Evolutionary conservation across 2,797 vertebrate genomes (phyloP), one percentile per base, ranked within the genome.

Genomic region (Sebastes itinus): DNA sequence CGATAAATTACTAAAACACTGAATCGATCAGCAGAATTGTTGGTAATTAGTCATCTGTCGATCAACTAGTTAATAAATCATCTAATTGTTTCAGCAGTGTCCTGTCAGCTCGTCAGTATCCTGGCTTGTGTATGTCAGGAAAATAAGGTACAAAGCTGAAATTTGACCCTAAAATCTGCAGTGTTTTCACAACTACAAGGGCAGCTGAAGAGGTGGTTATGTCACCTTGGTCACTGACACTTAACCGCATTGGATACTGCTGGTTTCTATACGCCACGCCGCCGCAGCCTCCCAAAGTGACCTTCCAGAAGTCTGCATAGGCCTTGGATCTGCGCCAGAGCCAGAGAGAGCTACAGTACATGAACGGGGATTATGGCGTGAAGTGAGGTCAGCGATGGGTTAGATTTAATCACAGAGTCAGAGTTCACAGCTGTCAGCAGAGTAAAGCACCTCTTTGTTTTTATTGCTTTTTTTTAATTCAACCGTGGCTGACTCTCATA

Each of bases 381-480:
- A 74, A 64, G 75, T 22, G 64, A 71, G 82, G 79, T 84, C 83
- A 59, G 73, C 49, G 2, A 5, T 2, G 75, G 72, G 77, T 78
- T 46, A 33, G 58, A 75, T 87, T 55, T 73, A 72, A 89, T 86
- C 70, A 55, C 16, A 0, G 55, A n/a, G 78, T 80, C 81, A 69
- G 56, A 77, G 78, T 72, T 82, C 83, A 84, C 87, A 86, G 77
- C 91, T 91, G 88, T 88, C 87, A 33, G 78, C 33, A 23, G 60
- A 56, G 66, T 59, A 22, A 54, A 72, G 23, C 27, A 32, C 32
- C 59, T 52, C 35, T 58, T 22, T 74, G 59, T 56, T 35, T 74
- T 60, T 27, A 1, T 27, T 54, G 42, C 4, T 49, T 28, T 23
- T 23, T 73, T 61, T 42, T 8, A 2, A 18, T 23, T 58, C 25